Evolutionary conservation across 1,140 invertebrate genomes (phyloP).

Genomic region (Drosophila melanica): DNA sequence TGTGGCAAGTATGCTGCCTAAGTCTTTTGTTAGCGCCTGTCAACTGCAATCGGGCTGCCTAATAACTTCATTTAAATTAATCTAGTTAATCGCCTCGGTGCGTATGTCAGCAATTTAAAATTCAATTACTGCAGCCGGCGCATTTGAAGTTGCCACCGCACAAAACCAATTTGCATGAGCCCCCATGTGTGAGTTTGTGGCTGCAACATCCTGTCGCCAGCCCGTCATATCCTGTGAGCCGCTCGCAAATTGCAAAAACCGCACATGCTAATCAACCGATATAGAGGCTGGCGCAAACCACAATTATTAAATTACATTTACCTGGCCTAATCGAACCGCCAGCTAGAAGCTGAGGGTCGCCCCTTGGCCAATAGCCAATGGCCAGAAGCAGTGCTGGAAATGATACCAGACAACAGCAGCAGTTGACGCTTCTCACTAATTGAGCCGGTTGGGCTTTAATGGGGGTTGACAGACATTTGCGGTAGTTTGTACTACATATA

Average conservation of each 20-base stretch:
- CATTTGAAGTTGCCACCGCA: constrained; percentile 70
- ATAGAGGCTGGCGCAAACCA: constrained; percentile 51
- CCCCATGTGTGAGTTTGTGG: constrained; percentile 12
- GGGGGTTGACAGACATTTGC: constrained; percentile 41
- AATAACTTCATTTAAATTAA: constrained; percentile 82
- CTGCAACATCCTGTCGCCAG: constrained; percentile 56
- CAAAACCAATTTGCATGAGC: constrained; percentile 42
- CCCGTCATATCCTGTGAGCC: constrained; percentile 71
- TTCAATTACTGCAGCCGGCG: constrained; percentile 62
- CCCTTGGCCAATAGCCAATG: constrained; percentile 2
- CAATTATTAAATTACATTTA: constrained; percentile 82
- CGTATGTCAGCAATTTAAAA: constrained; percentile 66
- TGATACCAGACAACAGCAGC: constrained; percentile 33
- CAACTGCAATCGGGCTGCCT: constrained; percentile 50
- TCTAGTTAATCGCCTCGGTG: constrained; percentile 47
- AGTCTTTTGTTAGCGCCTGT: constrained; percentile 71
- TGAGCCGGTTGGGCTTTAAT: constrained; percentile 46
- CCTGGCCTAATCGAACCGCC: constrained; percentile 66
- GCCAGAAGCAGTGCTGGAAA: constrained; percentile 19
- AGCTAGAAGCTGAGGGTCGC: constrained; percentile 20
- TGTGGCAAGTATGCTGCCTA: constrained; percentile 38
- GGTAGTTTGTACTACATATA: constrained; percentile 30
- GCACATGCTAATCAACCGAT: constrained; percentile 76
- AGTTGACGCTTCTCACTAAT: constrained; percentile 54
- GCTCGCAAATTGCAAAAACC: constrained; percentile 72